Evolutionary conservation across 1,140 invertebrate species (phyloP).

Genomic region (Copidosoma floridanum): DNA sequence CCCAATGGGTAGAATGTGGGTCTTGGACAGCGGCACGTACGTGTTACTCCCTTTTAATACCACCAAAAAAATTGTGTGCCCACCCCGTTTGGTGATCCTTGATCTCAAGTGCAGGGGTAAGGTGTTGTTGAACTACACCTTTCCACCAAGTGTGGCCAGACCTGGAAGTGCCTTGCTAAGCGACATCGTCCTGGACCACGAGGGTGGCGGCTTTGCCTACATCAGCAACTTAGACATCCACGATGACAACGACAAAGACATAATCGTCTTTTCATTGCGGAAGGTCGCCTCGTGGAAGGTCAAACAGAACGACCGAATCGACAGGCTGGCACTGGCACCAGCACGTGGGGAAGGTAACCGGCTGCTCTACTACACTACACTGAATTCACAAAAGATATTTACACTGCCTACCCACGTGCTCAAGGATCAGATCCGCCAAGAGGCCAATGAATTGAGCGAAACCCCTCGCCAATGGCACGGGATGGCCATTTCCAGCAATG

Average conservation of each 20-base stretch:
- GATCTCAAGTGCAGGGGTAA: slow-evolving; percentile 62
- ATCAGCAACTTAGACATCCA: too few relatives aligned
- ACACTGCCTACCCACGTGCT: slow-evolving; percentile 60
- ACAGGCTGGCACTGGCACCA: slow-evolving; percentile 69
- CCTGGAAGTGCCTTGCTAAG: slow-evolving; percentile 61
- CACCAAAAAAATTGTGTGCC: slow-evolving; percentile 57
- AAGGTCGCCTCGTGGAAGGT: slow-evolving; percentile 68
- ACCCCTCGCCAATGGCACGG: slow-evolving; percentile 68
- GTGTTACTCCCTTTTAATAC: slow-evolving; percentile 58
- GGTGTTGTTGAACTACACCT: slow-evolving; percentile 58
- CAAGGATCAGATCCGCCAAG: slow-evolving; percentile 53
- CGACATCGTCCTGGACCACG: slow-evolving; percentile 69
- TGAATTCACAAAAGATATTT: slow-evolving; percentile 65
- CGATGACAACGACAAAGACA: slow-evolving; percentile 64
- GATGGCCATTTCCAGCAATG: slow-evolving; percentile 68
- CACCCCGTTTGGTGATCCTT: slow-evolving; percentile 66
- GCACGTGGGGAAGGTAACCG: slow-evolving; percentile 39
- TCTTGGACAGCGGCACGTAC: slow-evolving; percentile 66
- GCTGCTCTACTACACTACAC: slow-evolving; percentile 64
- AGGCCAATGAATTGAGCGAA: slow-evolving; percentile 59
- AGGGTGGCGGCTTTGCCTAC: slow-evolving; percentile 66
- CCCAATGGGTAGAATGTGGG: slow-evolving; percentile 67
- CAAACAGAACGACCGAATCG: slow-evolving; percentile 57
- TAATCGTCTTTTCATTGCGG: slow-evolving; percentile 65
- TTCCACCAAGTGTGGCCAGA: slow-evolving; percentile 58